These are phyloP conservation scores for Danio tinwini DNA, from an alignment of 2,797 vertebrate genomes.

Conservation along the genomic window DNA sequence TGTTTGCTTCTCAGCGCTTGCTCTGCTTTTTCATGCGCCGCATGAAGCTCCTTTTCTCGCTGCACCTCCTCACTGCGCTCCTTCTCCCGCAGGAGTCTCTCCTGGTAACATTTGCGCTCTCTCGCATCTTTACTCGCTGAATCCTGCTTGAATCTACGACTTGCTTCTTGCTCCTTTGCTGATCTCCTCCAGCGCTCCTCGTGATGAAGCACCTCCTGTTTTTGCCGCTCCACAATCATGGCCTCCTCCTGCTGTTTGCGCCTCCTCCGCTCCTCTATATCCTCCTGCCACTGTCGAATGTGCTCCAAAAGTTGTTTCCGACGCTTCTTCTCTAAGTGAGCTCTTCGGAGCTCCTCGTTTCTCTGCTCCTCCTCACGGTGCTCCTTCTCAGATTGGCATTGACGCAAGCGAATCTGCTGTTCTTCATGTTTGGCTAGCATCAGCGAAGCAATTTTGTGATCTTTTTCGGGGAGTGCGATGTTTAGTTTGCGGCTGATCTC, in stretches of 20 bases:
- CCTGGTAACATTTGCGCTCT: constrained; percentile 69
- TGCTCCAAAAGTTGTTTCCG: constrained; percentile 69
- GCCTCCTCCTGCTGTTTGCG: constrained; percentile 58
- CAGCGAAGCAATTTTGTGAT: constrained; percentile 83
- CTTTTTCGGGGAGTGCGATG: constrained; percentile 74
- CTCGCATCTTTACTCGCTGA: constrained; percentile 57
- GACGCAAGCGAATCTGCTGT: constrained; percentile 69
- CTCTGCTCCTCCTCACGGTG: constrained; percentile 74
- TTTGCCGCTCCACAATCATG: constrained; percentile 30
- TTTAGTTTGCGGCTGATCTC: constrained; percentile 71
- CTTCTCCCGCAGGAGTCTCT: constrained; percentile 66
- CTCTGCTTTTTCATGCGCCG: constrained; percentile 61
- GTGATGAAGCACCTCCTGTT: constrained; percentile 57
- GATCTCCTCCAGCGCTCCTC: constrained; percentile 70
- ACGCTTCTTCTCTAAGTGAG: constrained; percentile 67
- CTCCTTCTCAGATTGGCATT: constrained; percentile 69
- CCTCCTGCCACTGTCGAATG: constrained; percentile 70
- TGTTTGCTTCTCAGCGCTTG: constrained; percentile 66
- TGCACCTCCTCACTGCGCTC: constrained; percentile 59
- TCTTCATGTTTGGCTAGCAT: constrained; percentile 82
- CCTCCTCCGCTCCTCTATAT: constrained; percentile 68
- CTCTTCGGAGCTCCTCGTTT: constrained; percentile 64
- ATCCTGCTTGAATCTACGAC: constrained; percentile 59
- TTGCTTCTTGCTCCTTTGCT: constrained; percentile 67
- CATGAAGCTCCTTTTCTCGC: constrained; percentile 63